A percentile compares a stretch with the other conserved stretches of the same genome.
Conservation (phyloP, 35 echinoderm and acorn worm species). For the Lytechinus variegatus region DNA sequence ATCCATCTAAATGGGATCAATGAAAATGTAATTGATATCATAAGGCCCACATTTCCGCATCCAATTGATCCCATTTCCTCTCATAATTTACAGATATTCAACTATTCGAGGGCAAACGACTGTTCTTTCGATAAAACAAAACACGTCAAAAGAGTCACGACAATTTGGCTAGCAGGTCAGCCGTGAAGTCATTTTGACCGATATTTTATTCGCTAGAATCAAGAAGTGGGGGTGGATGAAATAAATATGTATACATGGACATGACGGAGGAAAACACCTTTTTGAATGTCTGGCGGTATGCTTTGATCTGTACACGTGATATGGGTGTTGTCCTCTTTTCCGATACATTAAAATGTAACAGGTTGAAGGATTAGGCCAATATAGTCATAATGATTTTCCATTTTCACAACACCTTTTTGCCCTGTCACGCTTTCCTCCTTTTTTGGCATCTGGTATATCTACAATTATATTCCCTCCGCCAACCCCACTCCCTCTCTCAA, state of each 20-base stretch:
- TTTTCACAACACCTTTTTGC: background rate
- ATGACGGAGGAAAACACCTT: background rate
- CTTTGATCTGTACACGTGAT: background rate
- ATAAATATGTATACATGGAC: background rate
- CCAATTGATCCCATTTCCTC: slow-evolving; percentile 24
- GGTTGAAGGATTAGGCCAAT: background rate
- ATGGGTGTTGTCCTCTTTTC: background rate
- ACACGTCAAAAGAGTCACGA: background rate
- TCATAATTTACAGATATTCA: slow-evolving; percentile 5
- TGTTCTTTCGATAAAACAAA: background rate
- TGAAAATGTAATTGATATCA: slow-evolving; percentile 30
- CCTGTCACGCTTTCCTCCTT: background rate
- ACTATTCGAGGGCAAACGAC: background rate
- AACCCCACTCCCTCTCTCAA: background rate
- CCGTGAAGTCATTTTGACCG: slow-evolving; percentile 1
- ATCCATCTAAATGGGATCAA: background rate
- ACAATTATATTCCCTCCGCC: background rate
- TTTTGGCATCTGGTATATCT: background rate
- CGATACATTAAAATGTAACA: background rate
- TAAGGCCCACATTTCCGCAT: slow-evolving; percentile 7
- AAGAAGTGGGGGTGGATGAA: background rate
- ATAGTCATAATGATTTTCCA: background rate
- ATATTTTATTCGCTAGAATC: background rate
- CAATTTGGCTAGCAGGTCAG: background rate
- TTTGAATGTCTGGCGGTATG: background rate